Evolutionary conservation across 2,797 vertebrate genomes (phyloP).

Genomic region (Hapalemur alaotrensis): DNA sequence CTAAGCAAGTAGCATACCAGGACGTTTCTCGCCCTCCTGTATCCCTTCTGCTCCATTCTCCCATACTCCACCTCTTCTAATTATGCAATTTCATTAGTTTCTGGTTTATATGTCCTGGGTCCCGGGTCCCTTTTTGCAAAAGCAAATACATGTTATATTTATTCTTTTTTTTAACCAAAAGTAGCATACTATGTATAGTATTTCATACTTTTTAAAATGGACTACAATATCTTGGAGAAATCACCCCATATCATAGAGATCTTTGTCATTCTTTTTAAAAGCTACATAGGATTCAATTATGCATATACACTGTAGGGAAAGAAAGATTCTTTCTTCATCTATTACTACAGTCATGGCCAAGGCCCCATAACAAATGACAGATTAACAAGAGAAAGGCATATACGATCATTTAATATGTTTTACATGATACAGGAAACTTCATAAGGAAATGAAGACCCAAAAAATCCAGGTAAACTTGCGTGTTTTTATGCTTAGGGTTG

Average conservation of each 20-base stretch:
- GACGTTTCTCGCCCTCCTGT: neutral
- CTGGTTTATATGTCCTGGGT: neutral
- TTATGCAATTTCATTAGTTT: neutral
- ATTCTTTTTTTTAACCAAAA: neutral
- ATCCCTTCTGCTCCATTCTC: neutral
- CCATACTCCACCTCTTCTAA: neutral
- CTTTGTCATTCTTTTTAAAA: neutral
- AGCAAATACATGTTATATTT: neutral
- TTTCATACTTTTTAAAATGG: neutral
- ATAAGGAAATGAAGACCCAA: neutral
- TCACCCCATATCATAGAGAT: neutral
- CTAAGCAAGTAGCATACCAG: neutral
- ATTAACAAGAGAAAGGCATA: neutral
- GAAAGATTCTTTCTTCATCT: neutral
- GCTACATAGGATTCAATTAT: neutral
- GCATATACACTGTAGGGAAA: neutral
- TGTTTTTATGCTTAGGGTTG: neutral
- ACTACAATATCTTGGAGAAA: neutral
- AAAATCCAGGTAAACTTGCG: neutral
- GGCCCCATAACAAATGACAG: neutral
- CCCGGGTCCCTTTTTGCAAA: neutral
- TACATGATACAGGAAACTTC: neutral
- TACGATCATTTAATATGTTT: neutral
- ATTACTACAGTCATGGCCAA: neutral
- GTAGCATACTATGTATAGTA: neutral